These are phyloP conservation scores for Champsocephalus esox DNA, from an alignment of 2,797 vertebrate species.

Conservation along the genomic window DNA sequence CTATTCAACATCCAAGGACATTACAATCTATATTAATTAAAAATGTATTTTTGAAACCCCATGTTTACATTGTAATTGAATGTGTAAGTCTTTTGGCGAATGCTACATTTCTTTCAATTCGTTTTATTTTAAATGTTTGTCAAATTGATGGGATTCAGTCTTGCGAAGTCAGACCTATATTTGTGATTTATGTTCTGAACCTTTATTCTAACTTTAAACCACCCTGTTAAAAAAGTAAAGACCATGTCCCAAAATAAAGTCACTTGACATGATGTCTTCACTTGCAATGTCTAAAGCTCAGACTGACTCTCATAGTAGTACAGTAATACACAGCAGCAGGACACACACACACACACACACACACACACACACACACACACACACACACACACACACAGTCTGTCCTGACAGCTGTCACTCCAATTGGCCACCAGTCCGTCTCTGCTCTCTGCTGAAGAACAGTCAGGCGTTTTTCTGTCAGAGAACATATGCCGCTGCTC, in stretches of 20 bases:
- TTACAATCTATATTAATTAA: background rate
- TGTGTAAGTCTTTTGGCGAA: background rate
- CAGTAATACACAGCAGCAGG: conserved; percentile 10
- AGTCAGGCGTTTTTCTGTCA: conserved; percentile 80
- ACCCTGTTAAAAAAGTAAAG: conserved; percentile 1
- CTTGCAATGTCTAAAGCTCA: background rate
- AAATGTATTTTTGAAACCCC: background rate
- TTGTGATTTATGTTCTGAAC: background rate
- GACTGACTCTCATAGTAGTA: conserved; percentile 30
- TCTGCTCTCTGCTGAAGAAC: conserved; percentile 61
- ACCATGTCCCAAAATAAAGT: conserved; percentile 8
- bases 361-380: conserved; percentile 26
- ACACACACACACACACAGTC: conserved; percentile 26
- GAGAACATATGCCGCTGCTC: conserved; percentile 79
- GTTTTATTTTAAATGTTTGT: background rate
- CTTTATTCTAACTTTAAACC: conserved; percentile 2
- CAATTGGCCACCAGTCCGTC: conserved; percentile 77
- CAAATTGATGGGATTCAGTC: background rate
- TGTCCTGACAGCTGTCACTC: conserved; percentile 83
- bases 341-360: conserved; percentile 12
- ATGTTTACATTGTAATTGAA: background rate
- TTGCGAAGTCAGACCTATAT: background rate
- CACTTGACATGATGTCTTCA: conserved; percentile 8
- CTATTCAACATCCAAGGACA: background rate
- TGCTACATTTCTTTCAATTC: background rate